These are phyloP conservation scores for Bergia sp. DNA, from an alignment of 92 coral and sea anemone genomes.

Conservation along the genomic window DNA sequence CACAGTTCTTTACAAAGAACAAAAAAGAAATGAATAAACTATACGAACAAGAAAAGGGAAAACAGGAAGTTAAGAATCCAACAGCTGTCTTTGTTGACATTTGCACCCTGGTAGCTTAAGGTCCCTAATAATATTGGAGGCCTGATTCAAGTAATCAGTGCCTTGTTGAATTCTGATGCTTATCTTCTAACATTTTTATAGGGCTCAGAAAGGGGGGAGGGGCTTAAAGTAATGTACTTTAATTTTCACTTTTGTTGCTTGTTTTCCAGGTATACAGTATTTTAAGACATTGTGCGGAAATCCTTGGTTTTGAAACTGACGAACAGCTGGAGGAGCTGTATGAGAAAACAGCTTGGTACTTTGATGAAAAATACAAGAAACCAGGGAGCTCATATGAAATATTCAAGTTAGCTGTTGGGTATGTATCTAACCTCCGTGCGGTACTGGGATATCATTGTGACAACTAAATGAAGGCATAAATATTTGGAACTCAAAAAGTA, in stretches of 20 bases:
- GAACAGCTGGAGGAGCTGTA: slow-evolving; percentile 89
- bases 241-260: neutral
- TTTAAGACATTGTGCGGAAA: slow-evolving; percentile 96
- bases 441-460: too few relatives aligned
- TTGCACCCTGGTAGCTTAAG: too few relatives aligned
- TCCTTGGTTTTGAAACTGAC: slow-evolving; percentile 91
- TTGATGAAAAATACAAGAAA: slow-evolving; percentile 86
- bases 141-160: neutral
- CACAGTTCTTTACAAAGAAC: too few relatives aligned
- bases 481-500: too few relatives aligned
- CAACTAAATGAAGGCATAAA: too few relatives aligned
- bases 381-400: slow-evolving; percentile 94
- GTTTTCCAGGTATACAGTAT: slow-evolving; percentile 87
- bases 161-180: neutral
- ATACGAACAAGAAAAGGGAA: too few relatives aligned
- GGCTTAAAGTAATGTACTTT: neutral
- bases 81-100: too few relatives aligned
- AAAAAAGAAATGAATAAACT: too few relatives aligned
- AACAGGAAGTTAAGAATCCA: too few relatives aligned
- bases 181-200: neutral
- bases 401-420: slow-evolving; percentile 95
- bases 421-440: slow-evolving; percentile 15
- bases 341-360: slow-evolving; percentile 92
- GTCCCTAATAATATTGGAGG: too few relatives aligned
- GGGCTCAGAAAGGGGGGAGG: neutral